phyloP scores from a whole-genome alignment of 1,140 invertebrate species.

The Drosophila erecta region DNA sequence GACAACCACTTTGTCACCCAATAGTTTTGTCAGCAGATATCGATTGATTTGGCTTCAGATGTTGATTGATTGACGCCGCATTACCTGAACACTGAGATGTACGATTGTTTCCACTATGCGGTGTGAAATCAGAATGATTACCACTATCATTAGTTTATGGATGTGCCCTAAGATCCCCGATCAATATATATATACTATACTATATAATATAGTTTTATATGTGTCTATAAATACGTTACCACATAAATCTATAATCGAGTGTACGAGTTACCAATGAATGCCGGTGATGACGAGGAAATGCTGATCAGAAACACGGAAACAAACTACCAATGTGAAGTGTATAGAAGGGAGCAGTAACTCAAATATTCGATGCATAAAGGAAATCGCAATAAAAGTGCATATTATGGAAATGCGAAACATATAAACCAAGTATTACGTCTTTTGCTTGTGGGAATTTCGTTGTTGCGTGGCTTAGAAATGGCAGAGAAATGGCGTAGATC shows the following conservation, averaged over 20 bases:
- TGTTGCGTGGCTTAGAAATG: too few relatives aligned
- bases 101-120: conserved; percentile 27
- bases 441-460: background rate
- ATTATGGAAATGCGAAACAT: conserved; percentile 44
- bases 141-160: conserved; percentile 41
- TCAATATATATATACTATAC: conserved; percentile 44
- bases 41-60: conserved; percentile 15
- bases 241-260: conserved; percentile 47
- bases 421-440: background rate
- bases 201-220: conserved; percentile 69
- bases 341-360: conserved; percentile 38
- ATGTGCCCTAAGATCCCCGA: conserved; percentile 63
- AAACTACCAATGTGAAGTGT: conserved; percentile 56
- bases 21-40: conserved; percentile 4
- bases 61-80: conserved; percentile 23
- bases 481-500: too few relatives aligned
- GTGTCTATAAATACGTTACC: conserved; percentile 53
- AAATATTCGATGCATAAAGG: conserved; percentile 43
- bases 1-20: conserved; percentile 6
- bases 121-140: conserved; percentile 34
- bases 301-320: conserved; percentile 44
- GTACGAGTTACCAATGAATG: conserved; percentile 31
- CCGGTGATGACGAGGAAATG: conserved; percentile 9
- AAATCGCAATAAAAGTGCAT: conserved; percentile 53
- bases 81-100: conserved; percentile 10